Evolutionary conservation across 1,140 invertebrate genomes (phyloP), one percentile per base, ranked within the genome.

Genomic region (Copidosoma floridanum): DNA sequence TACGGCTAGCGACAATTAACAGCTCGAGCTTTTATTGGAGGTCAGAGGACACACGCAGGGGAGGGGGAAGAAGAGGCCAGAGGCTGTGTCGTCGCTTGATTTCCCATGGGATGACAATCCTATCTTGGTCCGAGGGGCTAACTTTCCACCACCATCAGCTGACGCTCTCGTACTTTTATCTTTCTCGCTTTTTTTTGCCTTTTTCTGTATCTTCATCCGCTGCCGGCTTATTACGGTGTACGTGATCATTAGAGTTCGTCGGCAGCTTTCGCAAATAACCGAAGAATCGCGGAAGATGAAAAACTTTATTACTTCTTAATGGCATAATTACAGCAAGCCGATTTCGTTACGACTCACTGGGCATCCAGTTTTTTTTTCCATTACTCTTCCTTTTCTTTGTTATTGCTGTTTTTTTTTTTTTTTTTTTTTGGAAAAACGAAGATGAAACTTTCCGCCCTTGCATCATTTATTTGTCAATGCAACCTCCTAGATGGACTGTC

Each of bases 101-200:
- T 79, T 79, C 76, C 75, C 76, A 55, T 48, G 75, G 70, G 76
- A 69, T 53, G 64, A 68, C 72, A 74, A 79, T 76, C 68, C 73
- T 69, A 72, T 71, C 72, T 73, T 69, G 71, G 66, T 68, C 64
- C n/a, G n/a, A 32, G 12, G 66, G 59, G 59, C 63, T n/a, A 72
- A 74, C 70, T 79, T 76, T 75, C 70, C 69, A 67, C 63, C n/a
- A n/a, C n/a, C n/a, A n/a, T n/a, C n/a, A n/a, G n/a, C n/a, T 67
- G 67, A 67, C 69, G 66, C 56, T 40, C 26, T 67, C 59, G 46
- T 68, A 63, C 41, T 54, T 55, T 44, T 54, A 26, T 24, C 61
- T 56, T 53, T 58, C 50, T 32, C 65, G 40, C 64, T 61, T 21
- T 29, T 37, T 23, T 3, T 20, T 12, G 44, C 29, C 20, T 24